These are phyloP conservation scores for Lamellibrachia satsuma DNA, from an alignment of 2,888 invertebrate species.

Conservation along the genomic window DNA sequence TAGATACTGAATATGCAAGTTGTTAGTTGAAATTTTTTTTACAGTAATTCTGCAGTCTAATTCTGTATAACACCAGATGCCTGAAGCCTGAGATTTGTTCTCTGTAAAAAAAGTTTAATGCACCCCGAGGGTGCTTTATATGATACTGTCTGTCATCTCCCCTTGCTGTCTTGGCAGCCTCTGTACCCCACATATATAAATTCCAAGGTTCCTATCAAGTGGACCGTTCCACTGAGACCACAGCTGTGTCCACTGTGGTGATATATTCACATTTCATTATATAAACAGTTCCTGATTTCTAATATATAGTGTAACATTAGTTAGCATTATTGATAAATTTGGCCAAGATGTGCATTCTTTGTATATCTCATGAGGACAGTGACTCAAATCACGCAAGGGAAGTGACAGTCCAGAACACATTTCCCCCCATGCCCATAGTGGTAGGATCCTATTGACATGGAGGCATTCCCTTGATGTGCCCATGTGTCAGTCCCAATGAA, in stretches of 20 bases:
- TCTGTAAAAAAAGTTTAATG: neutral
- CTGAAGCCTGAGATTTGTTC: neutral
- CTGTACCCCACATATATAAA: too few relatives aligned
- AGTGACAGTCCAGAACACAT: neutral
- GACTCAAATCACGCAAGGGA: neutral
- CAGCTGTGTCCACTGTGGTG: neutral
- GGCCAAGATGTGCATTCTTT: neutral
- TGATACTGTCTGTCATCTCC: neutral
- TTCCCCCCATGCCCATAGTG: neutral
- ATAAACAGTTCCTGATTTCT: neutral
- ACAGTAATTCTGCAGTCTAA: neutral
- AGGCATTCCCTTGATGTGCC: neutral
- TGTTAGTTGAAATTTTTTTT: neutral
- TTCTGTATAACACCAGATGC: neutral
- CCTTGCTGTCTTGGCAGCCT: neutral
- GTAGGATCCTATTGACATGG: neutral
- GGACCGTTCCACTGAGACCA: neutral
- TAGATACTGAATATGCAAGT: neutral
- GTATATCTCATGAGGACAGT: neutral
- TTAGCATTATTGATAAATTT: neutral
- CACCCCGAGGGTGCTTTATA: neutral
- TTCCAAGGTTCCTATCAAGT: too few relatives aligned
- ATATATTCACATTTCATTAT: neutral
- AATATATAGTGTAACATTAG: neutral
- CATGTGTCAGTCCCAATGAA: neutral